phyloP scores from a whole-genome alignment of 2,113 vertebrate genomes.

The Seriola aureovittata region DNA sequence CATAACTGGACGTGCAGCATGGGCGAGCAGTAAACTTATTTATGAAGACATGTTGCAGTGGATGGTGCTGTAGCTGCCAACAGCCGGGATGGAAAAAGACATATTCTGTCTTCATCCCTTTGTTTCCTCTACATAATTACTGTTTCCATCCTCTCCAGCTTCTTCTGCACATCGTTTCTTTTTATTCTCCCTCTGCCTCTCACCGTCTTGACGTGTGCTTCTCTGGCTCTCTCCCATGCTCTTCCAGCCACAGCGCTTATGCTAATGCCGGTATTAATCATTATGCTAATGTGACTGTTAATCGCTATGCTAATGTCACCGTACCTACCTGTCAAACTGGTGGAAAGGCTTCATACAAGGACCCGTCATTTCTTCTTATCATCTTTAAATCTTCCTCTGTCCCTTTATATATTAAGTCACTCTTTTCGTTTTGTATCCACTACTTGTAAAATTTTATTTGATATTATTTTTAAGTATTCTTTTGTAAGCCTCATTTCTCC shows the following conservation, averaged over 20 bases:
- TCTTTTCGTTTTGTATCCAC: background rate
- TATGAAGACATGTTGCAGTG: constrained; percentile 1
- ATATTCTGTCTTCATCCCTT: constrained; percentile 4
- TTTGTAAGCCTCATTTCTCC: background rate
- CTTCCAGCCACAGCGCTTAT: constrained; percentile 40
- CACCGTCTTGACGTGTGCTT: background rate
- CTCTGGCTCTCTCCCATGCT: constrained; percentile 1
- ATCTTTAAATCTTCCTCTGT: background rate
- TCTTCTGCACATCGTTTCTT: background rate
- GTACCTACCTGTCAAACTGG: constrained; percentile 44
- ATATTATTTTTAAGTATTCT: background rate
- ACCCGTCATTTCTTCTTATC: background rate
- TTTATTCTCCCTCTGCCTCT: background rate
- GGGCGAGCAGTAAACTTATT: constrained; percentile 18
- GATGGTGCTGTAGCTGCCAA: constrained; percentile 14
- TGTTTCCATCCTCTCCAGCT: background rate
- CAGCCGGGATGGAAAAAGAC: background rate
- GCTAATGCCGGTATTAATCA: constrained; percentile 64
- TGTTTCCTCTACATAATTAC: constrained; percentile 1
- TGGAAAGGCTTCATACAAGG: constrained; percentile 4
- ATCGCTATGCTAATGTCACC: constrained; percentile 62
- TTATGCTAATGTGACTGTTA: constrained; percentile 62
- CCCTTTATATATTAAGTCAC: background rate
- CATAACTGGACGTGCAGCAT: background rate
- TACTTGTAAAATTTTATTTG: background rate